Evolutionary conservation across 2,797 vertebrate genomes (phyloP), one percentile per base, ranked within the genome.

Genomic region (Tolypeutes matacus): DNA sequence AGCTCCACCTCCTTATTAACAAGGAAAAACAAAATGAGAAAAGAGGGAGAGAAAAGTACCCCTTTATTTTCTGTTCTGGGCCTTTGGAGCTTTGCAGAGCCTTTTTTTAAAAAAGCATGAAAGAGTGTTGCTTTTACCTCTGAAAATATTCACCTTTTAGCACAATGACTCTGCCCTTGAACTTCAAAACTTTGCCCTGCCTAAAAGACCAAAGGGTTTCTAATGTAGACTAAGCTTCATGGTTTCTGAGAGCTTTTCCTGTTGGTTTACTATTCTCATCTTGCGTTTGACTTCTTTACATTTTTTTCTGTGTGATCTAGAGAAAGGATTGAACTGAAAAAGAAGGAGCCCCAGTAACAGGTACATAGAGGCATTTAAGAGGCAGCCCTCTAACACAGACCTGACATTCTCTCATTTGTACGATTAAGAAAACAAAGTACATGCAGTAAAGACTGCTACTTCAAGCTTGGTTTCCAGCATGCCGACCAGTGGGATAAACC

Each of bases 281-380:
- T 92, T 81, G 42, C 10, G 78, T 97, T 97, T 97, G 78, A 96
- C 62, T 95, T 86, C 84, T 97, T 95, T 95, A 96, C 86, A 36
- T 95, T 93, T 89, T 96, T 69, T 76, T 53, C 81, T 93, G 60
- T 92, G 83, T 96, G 96, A 96, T 96, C 92, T 96, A 94, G 84
- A 96, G 96, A 96, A 96, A 95, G 82, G 65, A 94, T 88, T 96
- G 94, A 96, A 96, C 96, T 93, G 88, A 96, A 96, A 94, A 85
- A 83, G 81, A 95, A 96, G 96, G 56, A 85, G 9, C 72, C 25
- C 89, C 80, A 86, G 39, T 92, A 86, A 80, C 58, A 88, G 92
- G 70, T 86, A 95, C 87, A 96, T 89, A 88, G 88, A 96, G 58
- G 86, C 89, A 86, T 97, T 97, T 85, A 95, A 95, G 96, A 96